Conservation (phyloP, 2,113 vertebrate species). For the Triplophysa siluroides region DNA sequence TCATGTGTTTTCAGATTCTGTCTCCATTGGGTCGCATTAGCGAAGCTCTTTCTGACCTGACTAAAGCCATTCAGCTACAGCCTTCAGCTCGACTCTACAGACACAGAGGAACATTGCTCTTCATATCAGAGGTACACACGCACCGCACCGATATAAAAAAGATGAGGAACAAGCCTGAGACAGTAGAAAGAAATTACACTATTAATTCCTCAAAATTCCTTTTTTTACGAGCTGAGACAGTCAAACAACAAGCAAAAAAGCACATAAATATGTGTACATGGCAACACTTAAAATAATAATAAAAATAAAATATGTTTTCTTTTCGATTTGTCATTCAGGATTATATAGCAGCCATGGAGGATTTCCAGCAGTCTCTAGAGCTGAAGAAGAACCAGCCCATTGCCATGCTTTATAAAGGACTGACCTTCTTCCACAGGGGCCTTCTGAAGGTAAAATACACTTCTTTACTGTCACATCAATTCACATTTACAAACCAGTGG, state of each 20-base stretch:
- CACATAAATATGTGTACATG: no score
- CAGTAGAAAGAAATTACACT: no score
- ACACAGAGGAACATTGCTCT: constrained; percentile 91
- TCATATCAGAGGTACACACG: constrained; percentile 91
- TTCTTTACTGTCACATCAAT: not conserved
- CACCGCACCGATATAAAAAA: not conserved
- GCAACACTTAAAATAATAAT: no score
- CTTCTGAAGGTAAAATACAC: constrained; percentile 84
- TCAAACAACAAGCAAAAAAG: no score
- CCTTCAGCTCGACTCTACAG: constrained; percentile 92
- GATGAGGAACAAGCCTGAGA: no score
- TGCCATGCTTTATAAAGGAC: constrained; percentile 94
- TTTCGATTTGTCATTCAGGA: constrained; percentile 73
- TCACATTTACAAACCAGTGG: not conserved
- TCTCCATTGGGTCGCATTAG: constrained; percentile 92
- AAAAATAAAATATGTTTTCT: no score
- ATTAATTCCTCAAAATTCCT: no score
- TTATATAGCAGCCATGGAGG: constrained; percentile 90
- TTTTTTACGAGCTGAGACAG: no score
- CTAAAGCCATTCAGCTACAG: constrained; percentile 93
- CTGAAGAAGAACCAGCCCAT: constrained; percentile 96
- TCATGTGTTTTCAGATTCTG: constrained; percentile 78
- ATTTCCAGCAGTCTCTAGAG: constrained; percentile 92
- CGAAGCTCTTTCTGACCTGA: constrained; percentile 91
- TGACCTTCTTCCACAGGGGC: constrained; percentile 97